Evolutionary conservation across 2,113 vertebrate genomes (phyloP), one percentile per base, ranked within the genome.

Genomic region (Dasypus novemcinctus): DNA sequence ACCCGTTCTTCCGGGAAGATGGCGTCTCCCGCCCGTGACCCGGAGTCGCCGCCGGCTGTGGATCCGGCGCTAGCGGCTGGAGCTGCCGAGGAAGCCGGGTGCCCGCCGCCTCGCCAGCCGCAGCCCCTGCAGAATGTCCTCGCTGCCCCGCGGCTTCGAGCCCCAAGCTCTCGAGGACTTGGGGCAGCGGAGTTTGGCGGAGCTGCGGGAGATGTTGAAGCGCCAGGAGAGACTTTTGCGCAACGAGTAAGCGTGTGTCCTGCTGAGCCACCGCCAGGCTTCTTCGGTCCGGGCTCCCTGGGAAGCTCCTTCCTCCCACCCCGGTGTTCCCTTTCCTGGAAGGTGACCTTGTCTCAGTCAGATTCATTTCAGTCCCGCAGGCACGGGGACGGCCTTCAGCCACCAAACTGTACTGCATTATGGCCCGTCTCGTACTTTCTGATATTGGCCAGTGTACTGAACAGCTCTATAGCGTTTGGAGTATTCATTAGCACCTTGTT

Each of bases 221-320:
- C 98, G 99, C 83, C 99, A 99, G 97, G 98, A 99, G 96, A 99
- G 98, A 96, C 98, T 99, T 33, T 98, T 99, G 84, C 97, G 96
- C 7, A 99, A 99, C 97, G 98, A 96, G 99, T 99, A 98, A 98
- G 98, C 90, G 14, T 46, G 29, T 79, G 86, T 69, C 46, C 49
- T 8, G 49, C 63, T 13, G 46, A 1, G 69, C 49, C 89, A 9
- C 52, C 25, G 54, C 41, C 46, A 9, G 27, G 3, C 63, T 80
- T 27, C 21, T 36, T 1, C 4, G 46, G 80, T 49, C 61, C 29
- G 6, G 72, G 38, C 46, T 33, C 43, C 27, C 15, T 0, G 66
- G 46, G 69, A 71, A 27, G 49, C 80, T 17, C 52, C 59, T 31
- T 13, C 71, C 29, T 46, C 20, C 17, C 5, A 0, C 15, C 27